Evolutionary conservation across 2,888 invertebrate genomes (phyloP).

Genomic region (Nymphalis polychloros): DNA sequence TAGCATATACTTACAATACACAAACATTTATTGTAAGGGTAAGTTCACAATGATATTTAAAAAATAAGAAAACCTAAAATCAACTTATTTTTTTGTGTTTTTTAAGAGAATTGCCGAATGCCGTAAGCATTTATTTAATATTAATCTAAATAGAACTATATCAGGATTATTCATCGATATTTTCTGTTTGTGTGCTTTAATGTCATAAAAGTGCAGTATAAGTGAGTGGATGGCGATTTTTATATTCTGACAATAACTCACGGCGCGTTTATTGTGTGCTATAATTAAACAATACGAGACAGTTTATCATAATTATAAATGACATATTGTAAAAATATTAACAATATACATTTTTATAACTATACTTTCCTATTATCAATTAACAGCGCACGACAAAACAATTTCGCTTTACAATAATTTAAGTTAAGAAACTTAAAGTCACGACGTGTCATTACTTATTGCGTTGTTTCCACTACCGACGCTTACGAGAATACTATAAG

Average conservation of each 20-base stretch:
- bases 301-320: too few species aligned
- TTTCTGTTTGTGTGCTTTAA: too few species aligned
- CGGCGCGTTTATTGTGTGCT: too few species aligned
- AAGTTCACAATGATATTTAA: neutral
- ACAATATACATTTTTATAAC: constrained; percentile 25
- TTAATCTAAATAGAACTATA: too few species aligned
- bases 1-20: too few species aligned
- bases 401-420: constrained; percentile 40
- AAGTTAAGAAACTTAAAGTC: constrained; percentile 34
- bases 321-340: neutral
- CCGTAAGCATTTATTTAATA: too few species aligned
- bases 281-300: too few species aligned
- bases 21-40: constrained; percentile 10
- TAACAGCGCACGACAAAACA: constrained; percentile 37
- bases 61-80: neutral
- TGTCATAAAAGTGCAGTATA: too few species aligned
- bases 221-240: too few species aligned
- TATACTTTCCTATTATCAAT: constrained; percentile 36
- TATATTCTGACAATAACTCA: too few species aligned
- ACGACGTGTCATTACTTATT: constrained; percentile 39
- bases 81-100: neutral
- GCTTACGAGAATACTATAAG: constrained; percentile 38
- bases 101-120: neutral
- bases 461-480: constrained; percentile 35
- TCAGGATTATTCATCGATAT: too few species aligned